These are phyloP conservation scores for Eupristina koningsbergeri DNA, from an alignment of 1,140 invertebrate genomes.

Conservation along the genomic window DNA sequence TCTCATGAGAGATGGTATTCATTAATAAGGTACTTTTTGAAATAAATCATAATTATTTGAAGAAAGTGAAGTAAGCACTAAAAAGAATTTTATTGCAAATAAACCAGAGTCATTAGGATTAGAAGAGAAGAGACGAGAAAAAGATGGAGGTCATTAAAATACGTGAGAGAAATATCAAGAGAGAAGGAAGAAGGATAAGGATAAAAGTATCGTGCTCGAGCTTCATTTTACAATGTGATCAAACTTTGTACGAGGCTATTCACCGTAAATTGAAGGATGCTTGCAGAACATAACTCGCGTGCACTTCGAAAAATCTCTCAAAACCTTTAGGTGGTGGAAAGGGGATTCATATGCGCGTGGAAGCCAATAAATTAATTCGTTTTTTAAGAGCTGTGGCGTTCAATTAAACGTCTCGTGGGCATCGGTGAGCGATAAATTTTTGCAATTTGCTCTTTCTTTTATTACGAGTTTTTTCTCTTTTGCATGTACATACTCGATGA, in stretches of 20 bases:
- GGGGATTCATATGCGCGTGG: neutral
- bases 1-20: no score
- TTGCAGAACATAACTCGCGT: neutral
- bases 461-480: neutral
- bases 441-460: neutral
- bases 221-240: slow-evolving; percentile 42
- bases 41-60: no score
- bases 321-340: no score
- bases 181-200: neutral
- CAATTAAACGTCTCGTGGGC: slow-evolving; percentile 30
- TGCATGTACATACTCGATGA: slow-evolving; percentile 29
- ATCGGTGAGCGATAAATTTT: slow-evolving; percentile 23
- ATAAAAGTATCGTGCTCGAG: neutral
- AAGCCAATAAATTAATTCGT: slow-evolving; percentile 40
- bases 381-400: slow-evolving; percentile 34
- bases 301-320: slow-evolving; percentile 25
- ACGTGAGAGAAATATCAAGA: slow-evolving; percentile 14
- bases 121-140: neutral
- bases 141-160: slow-evolving; percentile 20
- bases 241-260: slow-evolving; percentile 2
- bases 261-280: slow-evolving; percentile 33
- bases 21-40: no score
- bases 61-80: no score
- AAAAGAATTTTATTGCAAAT: no score
- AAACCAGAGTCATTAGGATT: no score